phyloP scores from a whole-genome alignment of 2,888 invertebrate species.

The Dicyrtoma fusca region DNA sequence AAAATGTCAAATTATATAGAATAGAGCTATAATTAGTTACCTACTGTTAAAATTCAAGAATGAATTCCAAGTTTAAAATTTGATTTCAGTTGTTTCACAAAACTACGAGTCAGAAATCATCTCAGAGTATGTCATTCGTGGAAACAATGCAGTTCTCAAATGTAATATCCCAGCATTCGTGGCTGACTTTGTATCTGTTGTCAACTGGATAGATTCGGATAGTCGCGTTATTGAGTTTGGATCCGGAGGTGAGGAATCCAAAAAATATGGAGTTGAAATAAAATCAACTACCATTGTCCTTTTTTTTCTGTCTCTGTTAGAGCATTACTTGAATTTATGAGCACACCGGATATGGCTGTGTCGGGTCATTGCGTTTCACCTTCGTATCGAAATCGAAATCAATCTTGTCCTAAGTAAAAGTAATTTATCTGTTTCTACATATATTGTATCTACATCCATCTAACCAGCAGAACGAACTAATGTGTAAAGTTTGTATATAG shows the following conservation, averaged over 20 bases:
- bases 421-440: too few relatives aligned
- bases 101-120: conserved; percentile 73
- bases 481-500: too few relatives aligned
- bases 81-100: conserved; percentile 71
- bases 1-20: too few relatives aligned
- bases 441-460: too few relatives aligned
- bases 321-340: not conserved
- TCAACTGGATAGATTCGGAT: conserved; percentile 72
- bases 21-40: not conserved
- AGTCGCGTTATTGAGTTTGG: conserved; percentile 56
- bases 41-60: not conserved
- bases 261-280: not conserved
- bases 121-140: conserved; percentile 74
- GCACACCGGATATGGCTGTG: conserved; percentile 25
- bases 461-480: too few relatives aligned
- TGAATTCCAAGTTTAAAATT: not conserved
- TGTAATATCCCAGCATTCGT: conserved; percentile 77
- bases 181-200: conserved; percentile 72
- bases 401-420: too few relatives aligned
- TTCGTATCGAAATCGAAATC: not conserved
- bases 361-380: conserved; percentile 21
- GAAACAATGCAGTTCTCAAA: conserved; percentile 73
- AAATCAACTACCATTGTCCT: not conserved
- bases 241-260: conserved; percentile 58
- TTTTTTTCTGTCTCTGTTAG: not conserved